Evolutionary conservation across 1,140 invertebrate genomes (phyloP), one percentile per base, ranked within the genome.

Genomic region (Drosophila eugracilis): DNA sequence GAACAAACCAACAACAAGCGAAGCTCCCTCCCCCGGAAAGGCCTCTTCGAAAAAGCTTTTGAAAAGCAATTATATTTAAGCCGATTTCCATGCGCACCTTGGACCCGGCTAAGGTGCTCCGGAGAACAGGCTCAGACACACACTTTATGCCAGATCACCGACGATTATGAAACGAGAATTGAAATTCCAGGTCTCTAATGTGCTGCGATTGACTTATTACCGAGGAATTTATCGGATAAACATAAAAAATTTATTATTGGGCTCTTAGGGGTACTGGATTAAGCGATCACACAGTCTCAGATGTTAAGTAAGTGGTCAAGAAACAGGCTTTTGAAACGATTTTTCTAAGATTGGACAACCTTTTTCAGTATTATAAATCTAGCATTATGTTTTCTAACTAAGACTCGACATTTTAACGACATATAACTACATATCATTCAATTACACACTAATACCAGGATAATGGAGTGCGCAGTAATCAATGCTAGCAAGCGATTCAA

Each of bases 21-120:
- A n/a, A 32, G 10, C 15, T n/a, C 41, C 19, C 36, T 32, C 36
- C 28, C 32, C 7, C 7, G 10, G 4, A 12, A 49, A 26, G 22
- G n/a, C n/a, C 42, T 5, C 42, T 26, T 22, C n/a, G 50, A 49
- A 59, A 74, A 52, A 48, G 57, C 42, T 63, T 59, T 79, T 80
- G 52, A 60, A 81, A 72, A 65, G 57, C 72, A 86, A 77, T 86
- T 85, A 72, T 83, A 77, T 75, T 66, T 88, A 86, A 86, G 83
- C 81, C 74, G 81, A 83, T 86, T 84, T 83, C 77, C 75, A 71
- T 65, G 75, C 60, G 58, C 69, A 62, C 60, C 60, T 65, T 65
- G 19, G 57, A 62, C 55, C 55, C 15, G 41, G 55, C 55, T 45
- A 37, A 62, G 55, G 54, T 47, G 37, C 21, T 36, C 71, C 26